Evolutionary conservation across 1,140 invertebrate genomes (phyloP).

Genomic region (Proctacanthus coquilletti): DNA sequence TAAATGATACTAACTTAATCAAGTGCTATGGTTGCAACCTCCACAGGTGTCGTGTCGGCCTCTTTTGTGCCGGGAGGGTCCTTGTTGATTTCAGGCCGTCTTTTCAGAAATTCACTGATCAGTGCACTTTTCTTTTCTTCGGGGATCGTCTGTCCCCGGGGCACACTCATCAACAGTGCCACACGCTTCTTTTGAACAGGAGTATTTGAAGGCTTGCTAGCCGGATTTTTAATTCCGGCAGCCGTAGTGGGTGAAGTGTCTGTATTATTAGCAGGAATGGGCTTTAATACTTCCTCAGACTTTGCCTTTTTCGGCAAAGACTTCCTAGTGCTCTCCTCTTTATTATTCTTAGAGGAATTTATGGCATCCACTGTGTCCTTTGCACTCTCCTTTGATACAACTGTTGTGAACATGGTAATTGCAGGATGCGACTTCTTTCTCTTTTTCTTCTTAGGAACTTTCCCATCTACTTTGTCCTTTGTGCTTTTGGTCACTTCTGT

Average conservation of each 20-base stretch:
- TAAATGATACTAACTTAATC: no score
- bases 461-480: not conserved
- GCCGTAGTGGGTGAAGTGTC: constrained; percentile 7
- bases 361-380: not conserved
- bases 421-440: constrained; percentile 1
- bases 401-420: constrained; percentile 10
- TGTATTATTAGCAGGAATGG: constrained; percentile 6
- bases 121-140: constrained; percentile 24
- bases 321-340: no score
- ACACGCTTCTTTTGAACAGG: constrained; percentile 30
- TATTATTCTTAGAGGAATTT: no score
- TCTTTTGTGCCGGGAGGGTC: no score
- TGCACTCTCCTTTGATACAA: constrained; percentile 6
- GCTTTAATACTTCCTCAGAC: constrained; percentile 8
- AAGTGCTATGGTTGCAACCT: no score
- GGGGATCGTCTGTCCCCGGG: constrained; percentile 19
- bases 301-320: no score
- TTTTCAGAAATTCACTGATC: constrained; percentile 41
- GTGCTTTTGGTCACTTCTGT: not conserved
- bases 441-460: constrained; percentile 1
- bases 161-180: constrained; percentile 24
- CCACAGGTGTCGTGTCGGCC: no score
- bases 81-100: no score
- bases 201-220: constrained; percentile 12
- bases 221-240: constrained; percentile 8